Conservation (phyloP, 2,888 invertebrate species). For the Conchocele bisecta region DNA sequence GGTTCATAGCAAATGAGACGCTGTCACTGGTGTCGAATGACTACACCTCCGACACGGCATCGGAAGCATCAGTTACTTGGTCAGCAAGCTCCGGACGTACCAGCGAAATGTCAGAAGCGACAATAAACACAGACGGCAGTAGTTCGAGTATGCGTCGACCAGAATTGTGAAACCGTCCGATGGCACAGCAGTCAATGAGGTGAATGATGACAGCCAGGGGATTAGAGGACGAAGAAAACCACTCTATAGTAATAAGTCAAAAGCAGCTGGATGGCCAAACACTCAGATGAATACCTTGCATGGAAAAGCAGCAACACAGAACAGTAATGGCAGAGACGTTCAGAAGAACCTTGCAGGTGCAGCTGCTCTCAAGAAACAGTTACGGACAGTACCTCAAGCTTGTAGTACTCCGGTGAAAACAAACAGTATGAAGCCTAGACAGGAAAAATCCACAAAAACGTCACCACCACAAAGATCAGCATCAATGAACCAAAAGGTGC, state of each 20-base stretch:
- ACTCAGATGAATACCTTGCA: background rate
- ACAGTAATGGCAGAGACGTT: constrained; percentile 6
- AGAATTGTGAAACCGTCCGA: constrained; percentile 84
- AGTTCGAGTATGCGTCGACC: constrained; percentile 75
- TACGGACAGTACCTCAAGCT: constrained; percentile 63
- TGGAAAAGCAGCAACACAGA: constrained; percentile 15
- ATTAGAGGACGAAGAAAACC: constrained; percentile 73
- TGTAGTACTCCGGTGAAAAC: constrained; percentile 63
- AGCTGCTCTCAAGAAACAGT: no score
- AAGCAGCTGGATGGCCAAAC: constrained; percentile 4
- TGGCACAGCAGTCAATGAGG: constrained; percentile 52
- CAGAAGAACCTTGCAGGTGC: no score
- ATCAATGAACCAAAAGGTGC: constrained; percentile 42
- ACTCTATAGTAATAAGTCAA: constrained; percentile 62
- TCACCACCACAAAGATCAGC: constrained; percentile 43
- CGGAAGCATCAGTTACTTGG: constrained; percentile 75
- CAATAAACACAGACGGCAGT: constrained; percentile 65
- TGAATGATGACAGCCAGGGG: constrained; percentile 36
- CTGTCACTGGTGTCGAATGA: constrained; percentile 89
- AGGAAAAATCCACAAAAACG: constrained; percentile 37
- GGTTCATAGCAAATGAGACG: constrained; percentile 86
- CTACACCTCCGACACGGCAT: constrained; percentile 87
- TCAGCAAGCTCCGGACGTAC: constrained; percentile 73
- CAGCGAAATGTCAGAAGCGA: constrained; percentile 68
- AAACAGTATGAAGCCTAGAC: constrained; percentile 69